Percentiles rank a stretch among this genome's conserved stretches.
Evolutionary conservation across 2,888 invertebrate genomes (phyloP).

Genomic region (Agrotis puta): DNA sequence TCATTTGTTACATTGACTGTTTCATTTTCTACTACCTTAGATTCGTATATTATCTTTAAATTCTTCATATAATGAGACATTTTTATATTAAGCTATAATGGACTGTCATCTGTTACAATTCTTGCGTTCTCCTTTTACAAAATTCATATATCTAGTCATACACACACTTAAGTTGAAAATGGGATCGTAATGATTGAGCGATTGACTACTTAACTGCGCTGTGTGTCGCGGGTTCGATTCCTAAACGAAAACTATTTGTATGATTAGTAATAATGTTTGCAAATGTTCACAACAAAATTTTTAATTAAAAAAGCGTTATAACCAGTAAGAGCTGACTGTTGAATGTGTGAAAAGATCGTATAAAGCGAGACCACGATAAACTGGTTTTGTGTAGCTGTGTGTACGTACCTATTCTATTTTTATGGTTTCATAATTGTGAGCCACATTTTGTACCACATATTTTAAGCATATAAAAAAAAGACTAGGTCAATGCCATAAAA

Average conservation of each 20-base stretch:
- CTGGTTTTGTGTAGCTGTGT: too few relatives aligned
- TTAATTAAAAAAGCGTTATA: too few relatives aligned
- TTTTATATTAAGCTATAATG: too few relatives aligned
- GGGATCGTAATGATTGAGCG: too few relatives aligned
- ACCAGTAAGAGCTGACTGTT: too few relatives aligned
- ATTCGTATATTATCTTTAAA: not conserved
- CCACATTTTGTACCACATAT: not conserved
- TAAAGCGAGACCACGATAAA: too few relatives aligned
- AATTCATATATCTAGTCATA: not conserved
- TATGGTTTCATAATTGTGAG: not conserved
- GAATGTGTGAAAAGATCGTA: too few relatives aligned
- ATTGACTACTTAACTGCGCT: too few relatives aligned
- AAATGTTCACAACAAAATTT: too few relatives aligned
- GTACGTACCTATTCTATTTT: not conserved
- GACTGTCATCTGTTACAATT: not conserved
- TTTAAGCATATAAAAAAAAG: conserved; percentile 24
- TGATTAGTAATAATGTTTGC: too few relatives aligned
- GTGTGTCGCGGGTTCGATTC: too few relatives aligned
- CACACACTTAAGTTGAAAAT: not conserved
- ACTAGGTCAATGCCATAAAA: conserved; percentile 5
- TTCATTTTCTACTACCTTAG: not conserved
- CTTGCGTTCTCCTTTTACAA: not conserved
- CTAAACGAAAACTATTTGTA: too few relatives aligned
- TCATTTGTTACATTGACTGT: not conserved
- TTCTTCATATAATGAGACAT: not conserved